Percentiles rank a stretch among this genome's conserved stretches.
phyloP scores from a whole-genome alignment of 2,797 vertebrate species.

The Rhinophrynus dorsalis region DNA sequence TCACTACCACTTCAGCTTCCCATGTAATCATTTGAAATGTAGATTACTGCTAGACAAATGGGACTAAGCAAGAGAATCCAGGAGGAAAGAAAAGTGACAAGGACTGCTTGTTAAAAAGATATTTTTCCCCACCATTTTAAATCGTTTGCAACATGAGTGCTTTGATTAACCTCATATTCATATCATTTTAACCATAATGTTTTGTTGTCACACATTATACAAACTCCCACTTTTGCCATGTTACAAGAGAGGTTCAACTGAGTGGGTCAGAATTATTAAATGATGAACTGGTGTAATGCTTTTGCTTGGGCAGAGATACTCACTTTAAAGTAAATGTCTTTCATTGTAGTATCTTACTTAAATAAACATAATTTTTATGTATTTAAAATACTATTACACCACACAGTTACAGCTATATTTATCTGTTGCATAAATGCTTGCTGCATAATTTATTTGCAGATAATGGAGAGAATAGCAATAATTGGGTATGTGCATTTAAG shows the following conservation, averaged over 20 bases:
- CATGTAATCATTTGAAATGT: constrained; percentile 87
- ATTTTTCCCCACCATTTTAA: constrained; percentile 55
- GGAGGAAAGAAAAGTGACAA: constrained; percentile 74
- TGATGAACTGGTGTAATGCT: no score
- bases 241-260: neutral
- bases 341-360: no score
- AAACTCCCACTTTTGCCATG: neutral
- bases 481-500: no score
- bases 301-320: neutral
- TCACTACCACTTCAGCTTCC: constrained; percentile 84
- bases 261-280: neutral
- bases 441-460: no score
- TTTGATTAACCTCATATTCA: constrained; percentile 76
- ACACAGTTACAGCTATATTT: no score
- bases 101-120: constrained; percentile 70
- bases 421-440: no score
- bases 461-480: no score
- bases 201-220: constrained; percentile 56
- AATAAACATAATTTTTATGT: no score
- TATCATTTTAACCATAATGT: constrained; percentile 66
- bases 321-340: no score
- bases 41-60: constrained; percentile 85
- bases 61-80: constrained; percentile 72
- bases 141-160: constrained; percentile 56
- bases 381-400: no score